Evolutionary conservation across 2,797 vertebrate species (phyloP), one percentile per base, ranked within the genome.

Genomic region (Harpagifer antarcticus): DNA sequence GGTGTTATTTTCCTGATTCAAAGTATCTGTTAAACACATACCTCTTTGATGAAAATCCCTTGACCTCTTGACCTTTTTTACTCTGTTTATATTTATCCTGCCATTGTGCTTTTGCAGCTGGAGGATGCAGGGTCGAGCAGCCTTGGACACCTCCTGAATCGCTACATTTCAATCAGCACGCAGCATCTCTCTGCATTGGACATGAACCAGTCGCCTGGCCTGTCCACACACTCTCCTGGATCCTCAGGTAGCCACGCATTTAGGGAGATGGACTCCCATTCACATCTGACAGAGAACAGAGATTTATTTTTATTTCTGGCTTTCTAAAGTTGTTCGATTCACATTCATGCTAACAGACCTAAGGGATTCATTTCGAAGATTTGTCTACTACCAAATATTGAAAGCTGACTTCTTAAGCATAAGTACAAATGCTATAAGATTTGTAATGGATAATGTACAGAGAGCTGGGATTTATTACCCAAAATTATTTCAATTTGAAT

Each of bases 111-210:
- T 54, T 61, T 87, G 68, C 59, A 99, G 98, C 91, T 99, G 91
- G 98, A 99, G 93, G 97, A 99, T 89, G 98, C 98, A 63, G 98
- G 98, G 72, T 99, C 98, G 52, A 98, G 93, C 91, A 98, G 85
- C 85, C 95, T 99, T 77, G 97, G 97, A 90, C 94, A 97, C 91
- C 94, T 99, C 68, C 94, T 99, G 74, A 96, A 96, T 72, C 97
- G 97, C 73, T 98, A 97, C 82, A 99, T 99, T 84, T 95, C 96
- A 74, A 95, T 97, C 86, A 98, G 96, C 91, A 96, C 96, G 19
- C 95, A 97, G 69, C 95, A 96, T 55, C 95, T 94, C 15, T 88
- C 86, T 45, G 94, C 94, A 27, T 91, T 95, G 77, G 97, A 96
- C 84, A 97, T 99, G 95, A 99, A 98, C 90, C 95, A 96, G 13